Evolutionary conservation across 2,797 vertebrate species (phyloP), one percentile per base, ranked within the genome.

Genomic region (Anableps anableps): DNA sequence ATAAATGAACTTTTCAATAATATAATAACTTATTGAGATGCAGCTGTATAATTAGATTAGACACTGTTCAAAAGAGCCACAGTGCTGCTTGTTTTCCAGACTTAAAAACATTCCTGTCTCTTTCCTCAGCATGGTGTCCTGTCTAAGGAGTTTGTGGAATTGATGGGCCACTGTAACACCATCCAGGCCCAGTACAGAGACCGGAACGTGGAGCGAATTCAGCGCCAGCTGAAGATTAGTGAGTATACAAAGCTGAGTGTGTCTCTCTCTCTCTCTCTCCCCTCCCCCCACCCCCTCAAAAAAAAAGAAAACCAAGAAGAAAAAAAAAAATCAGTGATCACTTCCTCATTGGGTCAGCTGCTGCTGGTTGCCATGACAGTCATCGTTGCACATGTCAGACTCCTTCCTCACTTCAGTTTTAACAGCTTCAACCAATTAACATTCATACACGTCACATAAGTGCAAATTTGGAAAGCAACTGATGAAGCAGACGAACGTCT

Each of bases 161-260:
- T 97, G 83, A 97, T 98, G 94, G 96, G 96, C 50, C 78, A 94
- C 84, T 98, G 97, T 78, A 97, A 98, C 90, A 93, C 92, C 23
- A 95, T 95, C 84, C 97, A 98, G 93, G 93, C 96, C 0, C 95
- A 97, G 34, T 98, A 98, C 94, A 92, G 97, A 80, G 97, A 98
- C 77, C 94, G 96, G 51, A 98, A 98, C 23, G 96, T 98, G 86
- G 97, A 97, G 85, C 88, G 97, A 36, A 98, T 98, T 85, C 95
- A 96, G 85, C 92, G 97, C 84, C 97, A 98, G 48, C 95, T 98
- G 50, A 97, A 96, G 86, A 98, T 98, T 92, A 98, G 97, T 98
- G 92, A 95, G 97, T 94, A 3, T 34, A 17, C 0, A 4, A 2
- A 2, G 45, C 66, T 1, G 2, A 0, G 21, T 8, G 14, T 23